Conservation (phyloP, 2,113 vertebrate species). For the Trogon surrucura region DNA sequence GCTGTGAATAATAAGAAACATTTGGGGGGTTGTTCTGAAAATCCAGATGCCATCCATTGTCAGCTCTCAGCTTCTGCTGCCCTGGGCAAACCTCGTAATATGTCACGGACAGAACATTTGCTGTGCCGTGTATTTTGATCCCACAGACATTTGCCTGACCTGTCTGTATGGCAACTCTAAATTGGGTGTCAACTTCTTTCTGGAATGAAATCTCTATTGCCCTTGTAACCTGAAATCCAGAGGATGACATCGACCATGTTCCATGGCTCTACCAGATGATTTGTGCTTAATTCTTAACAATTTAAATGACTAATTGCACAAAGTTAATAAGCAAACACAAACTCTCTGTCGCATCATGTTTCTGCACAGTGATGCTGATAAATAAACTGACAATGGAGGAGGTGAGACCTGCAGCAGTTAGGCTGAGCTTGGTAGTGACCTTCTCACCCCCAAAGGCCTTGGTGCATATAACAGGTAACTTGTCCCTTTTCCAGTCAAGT, state of each 20-base stretch:
- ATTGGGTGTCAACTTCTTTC: neutral
- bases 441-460: neutral
- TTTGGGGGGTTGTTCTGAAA: constrained; percentile 47
- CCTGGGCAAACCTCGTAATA: neutral
- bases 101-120: neutral
- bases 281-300: neutral
- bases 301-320: neutral
- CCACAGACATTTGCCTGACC: constrained; percentile 10
- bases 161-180: neutral
- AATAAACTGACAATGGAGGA: neutral
- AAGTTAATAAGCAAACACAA: neutral
- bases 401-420: neutral
- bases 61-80: constrained; percentile 36
- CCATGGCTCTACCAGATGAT: neutral
- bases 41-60: constrained; percentile 37
- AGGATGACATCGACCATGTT: neutral
- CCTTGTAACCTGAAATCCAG: neutral
- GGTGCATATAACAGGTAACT: accelerated
- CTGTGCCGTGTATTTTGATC: neutral
- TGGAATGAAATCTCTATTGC: neutral
- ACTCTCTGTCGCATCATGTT: neutral
- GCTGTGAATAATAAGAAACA: constrained; percentile 50
- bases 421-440: neutral
- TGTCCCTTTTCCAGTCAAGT: neutral
- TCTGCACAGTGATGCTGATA: neutral